Evolutionary conservation across 2,888 invertebrate species (phyloP).

Genomic region (Nycteola revayana): DNA sequence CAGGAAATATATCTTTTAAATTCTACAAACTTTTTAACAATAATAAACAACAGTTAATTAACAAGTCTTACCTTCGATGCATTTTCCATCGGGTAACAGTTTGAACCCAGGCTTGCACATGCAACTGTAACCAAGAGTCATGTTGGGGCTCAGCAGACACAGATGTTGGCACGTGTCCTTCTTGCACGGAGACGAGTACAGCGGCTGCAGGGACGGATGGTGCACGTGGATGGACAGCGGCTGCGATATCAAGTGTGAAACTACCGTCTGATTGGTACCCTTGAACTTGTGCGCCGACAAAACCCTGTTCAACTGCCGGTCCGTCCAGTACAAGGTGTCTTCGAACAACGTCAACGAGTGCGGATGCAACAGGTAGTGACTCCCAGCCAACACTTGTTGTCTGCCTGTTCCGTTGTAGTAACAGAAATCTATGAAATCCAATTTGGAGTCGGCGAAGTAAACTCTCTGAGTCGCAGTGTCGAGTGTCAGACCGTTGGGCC

Average conservation of each 20-base stretch:
- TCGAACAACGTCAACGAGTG: constrained; percentile 97
- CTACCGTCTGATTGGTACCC: constrained; percentile 95
- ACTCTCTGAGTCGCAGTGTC: constrained; percentile 96
- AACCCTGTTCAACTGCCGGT: constrained; percentile 94
- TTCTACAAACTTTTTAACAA: no score
- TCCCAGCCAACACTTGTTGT: constrained; percentile 92
- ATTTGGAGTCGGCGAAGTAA: constrained; percentile 98
- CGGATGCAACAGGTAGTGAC: constrained; percentile 96
- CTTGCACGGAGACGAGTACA: constrained; percentile 88
- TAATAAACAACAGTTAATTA: not conserved
- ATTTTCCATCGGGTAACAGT: constrained; percentile 85
- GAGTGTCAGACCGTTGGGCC: constrained; percentile 98
- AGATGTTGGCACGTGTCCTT: constrained; percentile 89
- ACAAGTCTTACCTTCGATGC: constrained; percentile 84
- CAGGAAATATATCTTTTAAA: no score
- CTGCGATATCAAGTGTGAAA: constrained; percentile 96
- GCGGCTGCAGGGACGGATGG: constrained; percentile 96
- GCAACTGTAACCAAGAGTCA: constrained; percentile 88
- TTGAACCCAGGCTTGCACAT: constrained; percentile 95
- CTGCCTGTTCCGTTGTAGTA: constrained; percentile 96
- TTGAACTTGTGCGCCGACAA: constrained; percentile 95
- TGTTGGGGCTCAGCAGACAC: constrained; percentile 92
- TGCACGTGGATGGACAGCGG: constrained; percentile 97
- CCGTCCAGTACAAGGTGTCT: constrained; percentile 98
- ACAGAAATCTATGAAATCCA: constrained; percentile 99